Evolutionary conservation across 2,113 vertebrate species (phyloP).

Genomic region (Perca fluviatilis): DNA sequence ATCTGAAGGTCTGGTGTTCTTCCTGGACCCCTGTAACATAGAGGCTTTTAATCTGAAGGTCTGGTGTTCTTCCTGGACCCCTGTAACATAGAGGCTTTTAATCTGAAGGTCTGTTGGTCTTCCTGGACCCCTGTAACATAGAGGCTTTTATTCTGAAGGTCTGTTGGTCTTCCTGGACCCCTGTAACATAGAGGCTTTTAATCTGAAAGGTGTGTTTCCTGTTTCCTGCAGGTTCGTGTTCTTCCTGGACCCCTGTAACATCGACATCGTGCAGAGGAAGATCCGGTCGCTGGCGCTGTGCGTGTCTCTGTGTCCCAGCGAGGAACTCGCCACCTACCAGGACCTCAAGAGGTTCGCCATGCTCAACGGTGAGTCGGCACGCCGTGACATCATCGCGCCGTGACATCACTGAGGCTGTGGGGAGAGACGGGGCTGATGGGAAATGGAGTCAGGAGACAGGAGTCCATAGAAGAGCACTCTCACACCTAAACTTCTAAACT

Average conservation of each 20-base stretch:
- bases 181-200: too few relatives aligned
- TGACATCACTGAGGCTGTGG: too few relatives aligned
- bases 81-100: too few relatives aligned
- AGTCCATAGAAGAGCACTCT: too few relatives aligned
- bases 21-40: too few relatives aligned
- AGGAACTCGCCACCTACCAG: constrained; percentile 89
- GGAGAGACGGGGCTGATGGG: background rate
- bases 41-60: too few relatives aligned
- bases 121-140: too few relatives aligned
- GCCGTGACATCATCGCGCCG: background rate
- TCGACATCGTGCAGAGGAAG: constrained; percentile 93
- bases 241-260: constrained; percentile 97
- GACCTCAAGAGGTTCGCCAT: constrained; percentile 95
- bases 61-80: too few relatives aligned
- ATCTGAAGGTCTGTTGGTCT: too few relatives aligned
- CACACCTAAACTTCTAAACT: too few relatives aligned
- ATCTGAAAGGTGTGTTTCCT: background rate
- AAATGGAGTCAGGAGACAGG: background rate
- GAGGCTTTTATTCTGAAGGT: too few relatives aligned
- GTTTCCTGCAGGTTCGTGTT: constrained; percentile 91
- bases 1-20: background rate
- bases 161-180: too few relatives aligned
- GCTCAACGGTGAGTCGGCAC: constrained; percentile 87
- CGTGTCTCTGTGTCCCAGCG: constrained; percentile 91
- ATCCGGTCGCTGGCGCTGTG: constrained; percentile 95